Base-by-base conservation (phyloP, 2,888 invertebrate species). In the Lottia gigantea region DNA sequence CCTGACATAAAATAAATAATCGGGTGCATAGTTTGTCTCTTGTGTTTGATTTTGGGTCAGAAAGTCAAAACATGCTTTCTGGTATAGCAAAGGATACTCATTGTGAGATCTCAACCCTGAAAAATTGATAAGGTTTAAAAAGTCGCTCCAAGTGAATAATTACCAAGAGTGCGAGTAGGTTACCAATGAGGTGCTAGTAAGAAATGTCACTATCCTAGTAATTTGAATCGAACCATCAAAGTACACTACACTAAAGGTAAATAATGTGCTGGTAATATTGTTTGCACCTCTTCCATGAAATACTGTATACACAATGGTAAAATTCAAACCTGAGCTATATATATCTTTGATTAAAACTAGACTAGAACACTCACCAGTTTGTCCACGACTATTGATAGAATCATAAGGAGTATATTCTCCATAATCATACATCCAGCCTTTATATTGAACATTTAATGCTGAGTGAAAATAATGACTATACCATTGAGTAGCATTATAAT, bases 401-500 rank as follows among this genome's bases (percentile, higher is more conserved):
- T 71, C 55, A 16, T 55, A 45, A 11, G 68, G 65, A 12, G 68
- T 71, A 63, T 71, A 68, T 49, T 71, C 71, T n/a, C 71, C 68
- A 45, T 62, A 71, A 62, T 71, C 71, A 46, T 65, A 66, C 68
- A 71, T 71, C 65, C 66, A 71, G 23, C 68, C 71, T 46, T 64
- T 68, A 40, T 62, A 68, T 15, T 46, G 49, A 14, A 71, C 15
- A 55, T 68, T 65, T 19, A 71, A 1, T 19, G 65, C 65, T 62
- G 61, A 26, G 46, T 71, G 64, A 16, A 71, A 61, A 16, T 62
- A 68, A 15, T 65, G 19, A 19, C 47, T 47, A 47, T 71, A 71
- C 68, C 71, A 71, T 1, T 46, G 12, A 16, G 62, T 31, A 1
- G 71, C 71, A 25, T 66, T 62, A 16, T 31, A 49, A 55, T 68